These are phyloP conservation scores for Muschampia plurimacula DNA, from an alignment of 2,888 invertebrate genomes.

Conservation along the genomic window DNA sequence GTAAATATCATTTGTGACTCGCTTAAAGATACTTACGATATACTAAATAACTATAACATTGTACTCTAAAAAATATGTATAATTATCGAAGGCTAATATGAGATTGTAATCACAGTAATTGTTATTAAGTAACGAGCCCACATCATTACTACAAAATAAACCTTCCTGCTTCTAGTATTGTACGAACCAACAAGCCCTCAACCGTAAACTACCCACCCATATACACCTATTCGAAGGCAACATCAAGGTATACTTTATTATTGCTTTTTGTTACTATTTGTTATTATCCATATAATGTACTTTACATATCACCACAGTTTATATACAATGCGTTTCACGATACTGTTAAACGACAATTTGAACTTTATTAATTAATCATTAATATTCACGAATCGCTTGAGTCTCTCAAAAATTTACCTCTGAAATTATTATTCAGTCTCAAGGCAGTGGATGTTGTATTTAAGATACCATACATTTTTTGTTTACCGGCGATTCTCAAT, in stretches of 20 bases:
- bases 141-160: conserved; percentile 80
- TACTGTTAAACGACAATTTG: conserved; percentile 65
- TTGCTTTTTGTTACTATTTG: conserved; percentile 82
- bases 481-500: conserved; percentile 55
- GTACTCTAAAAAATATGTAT: conserved; percentile 86
- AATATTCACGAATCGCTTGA: conserved; percentile 50
- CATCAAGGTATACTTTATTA: conserved; percentile 85
- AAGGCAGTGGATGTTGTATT: conserved; percentile 55
- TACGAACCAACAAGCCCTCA: conserved; percentile 52
- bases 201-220: conserved; percentile 66
- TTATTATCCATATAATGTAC: conserved; percentile 69
- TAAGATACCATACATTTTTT: conserved; percentile 23
- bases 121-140: conserved; percentile 84
- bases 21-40: conserved; percentile 80
- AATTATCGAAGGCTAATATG: conserved; percentile 85
- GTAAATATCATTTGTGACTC: conserved; percentile 85
- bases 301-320: conserved; percentile 81
- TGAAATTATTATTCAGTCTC: conserved; percentile 75
- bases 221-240: conserved; percentile 81
- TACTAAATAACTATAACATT: conserved; percentile 85
- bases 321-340: conserved; percentile 66
- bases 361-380: conserved; percentile 55
- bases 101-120: conserved; percentile 85
- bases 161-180: conserved; percentile 59
- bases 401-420: conserved; percentile 60